phyloP scores from a whole-genome alignment of 2,797 vertebrate genomes.

The Podarcis siculus region DNA sequence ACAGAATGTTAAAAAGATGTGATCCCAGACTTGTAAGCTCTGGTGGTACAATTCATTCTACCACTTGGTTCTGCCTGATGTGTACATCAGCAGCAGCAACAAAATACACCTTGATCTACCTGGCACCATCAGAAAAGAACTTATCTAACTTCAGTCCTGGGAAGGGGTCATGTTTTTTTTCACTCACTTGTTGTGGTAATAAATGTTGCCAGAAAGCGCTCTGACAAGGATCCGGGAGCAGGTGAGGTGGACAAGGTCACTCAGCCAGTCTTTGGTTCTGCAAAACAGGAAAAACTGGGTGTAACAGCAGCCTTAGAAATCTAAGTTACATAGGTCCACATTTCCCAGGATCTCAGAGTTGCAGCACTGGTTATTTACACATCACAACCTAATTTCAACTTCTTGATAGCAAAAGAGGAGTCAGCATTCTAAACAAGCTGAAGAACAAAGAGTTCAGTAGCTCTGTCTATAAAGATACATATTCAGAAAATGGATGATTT shows the following conservation, averaged over 20 bases:
- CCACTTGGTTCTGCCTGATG: background rate
- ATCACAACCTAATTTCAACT: background rate
- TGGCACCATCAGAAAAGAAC: background rate
- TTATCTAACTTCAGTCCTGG: background rate
- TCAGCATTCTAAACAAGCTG: background rate
- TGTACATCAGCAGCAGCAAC: background rate
- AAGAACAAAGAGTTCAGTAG: background rate
- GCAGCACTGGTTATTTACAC: background rate
- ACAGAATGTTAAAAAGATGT: background rate
- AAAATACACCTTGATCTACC: background rate
- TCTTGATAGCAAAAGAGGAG: background rate
- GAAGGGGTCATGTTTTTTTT: background rate
- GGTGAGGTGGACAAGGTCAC: constrained; percentile 90
- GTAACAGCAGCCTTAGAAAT: background rate
- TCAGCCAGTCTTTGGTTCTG: constrained; percentile 88
- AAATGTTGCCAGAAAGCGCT: constrained; percentile 90
- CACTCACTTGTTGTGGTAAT: constrained; percentile 92
- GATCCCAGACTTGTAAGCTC: background rate
- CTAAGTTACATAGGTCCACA: background rate
- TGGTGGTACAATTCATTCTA: background rate
- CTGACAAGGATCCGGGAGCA: constrained; percentile 93
- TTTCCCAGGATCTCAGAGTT: background rate
- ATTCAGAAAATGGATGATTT: background rate
- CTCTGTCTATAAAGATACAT: background rate
- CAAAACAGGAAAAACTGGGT: background rate